phyloP scores from a whole-genome alignment of 2,888 invertebrate species.

The Agriopis marginaria region DNA sequence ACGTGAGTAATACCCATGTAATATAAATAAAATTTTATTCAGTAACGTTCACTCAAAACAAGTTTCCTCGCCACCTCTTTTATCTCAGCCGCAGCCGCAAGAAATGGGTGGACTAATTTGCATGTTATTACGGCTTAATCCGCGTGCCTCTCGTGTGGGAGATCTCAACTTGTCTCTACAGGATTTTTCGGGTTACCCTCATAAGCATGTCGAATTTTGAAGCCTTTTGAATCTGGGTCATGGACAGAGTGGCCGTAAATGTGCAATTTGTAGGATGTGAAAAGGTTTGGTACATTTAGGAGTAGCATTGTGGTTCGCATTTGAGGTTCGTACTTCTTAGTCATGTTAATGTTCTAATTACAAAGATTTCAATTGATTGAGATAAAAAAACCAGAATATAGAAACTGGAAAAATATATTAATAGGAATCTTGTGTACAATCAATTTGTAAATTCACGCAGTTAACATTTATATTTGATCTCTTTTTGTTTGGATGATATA shows the following conservation, averaged over 20 bases:
- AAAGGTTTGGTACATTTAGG: not conserved
- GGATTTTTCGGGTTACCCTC: conserved; percentile 53
- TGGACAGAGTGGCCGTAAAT: not conserved
- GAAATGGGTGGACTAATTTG: conserved; percentile 70
- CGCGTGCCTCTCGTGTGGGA: conserved; percentile 56
- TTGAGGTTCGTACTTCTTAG: no score
- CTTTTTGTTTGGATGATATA: no score
- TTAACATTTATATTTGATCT: no score
- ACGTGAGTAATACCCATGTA: no score
- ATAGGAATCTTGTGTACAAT: no score
- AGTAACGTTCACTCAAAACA: no score
- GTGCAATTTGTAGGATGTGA: not conserved
- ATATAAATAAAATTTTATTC: no score
- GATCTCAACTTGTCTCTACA: conserved; percentile 59
- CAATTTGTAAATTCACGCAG: no score
- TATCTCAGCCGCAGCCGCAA: conserved; percentile 47
- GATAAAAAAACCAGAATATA: no score
- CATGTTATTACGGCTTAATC: conserved; percentile 77
- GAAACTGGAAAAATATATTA: no score
- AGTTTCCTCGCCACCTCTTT: conserved; percentile 38
- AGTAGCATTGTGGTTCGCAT: not conserved
- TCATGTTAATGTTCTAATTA: no score
- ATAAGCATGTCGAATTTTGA: conserved; percentile 16
- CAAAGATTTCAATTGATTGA: no score
- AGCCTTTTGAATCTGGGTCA: conserved; percentile 21